Conservation (phyloP, 2,797 vertebrate genomes). For the Syndactyla subalaris region DNA sequence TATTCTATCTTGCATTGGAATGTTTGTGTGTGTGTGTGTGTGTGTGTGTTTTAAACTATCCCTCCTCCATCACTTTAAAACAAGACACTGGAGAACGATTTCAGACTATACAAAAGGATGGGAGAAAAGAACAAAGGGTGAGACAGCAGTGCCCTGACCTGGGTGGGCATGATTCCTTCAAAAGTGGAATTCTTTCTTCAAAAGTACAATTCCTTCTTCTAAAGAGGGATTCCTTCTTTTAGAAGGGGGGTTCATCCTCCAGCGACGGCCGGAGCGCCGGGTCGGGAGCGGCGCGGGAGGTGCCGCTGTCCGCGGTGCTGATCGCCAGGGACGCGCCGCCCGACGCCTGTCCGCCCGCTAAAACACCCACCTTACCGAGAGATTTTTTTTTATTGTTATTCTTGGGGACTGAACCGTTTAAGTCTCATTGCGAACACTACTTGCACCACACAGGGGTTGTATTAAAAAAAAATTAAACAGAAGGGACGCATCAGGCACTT, state of each 20-base stretch:
- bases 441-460: background rate
- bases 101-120: background rate
- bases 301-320: conserved; percentile 78
- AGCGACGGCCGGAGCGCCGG: background rate
- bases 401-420: rapidly evolving
- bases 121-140: background rate
- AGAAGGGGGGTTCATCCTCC: background rate
- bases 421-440: background rate
- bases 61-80: background rate
- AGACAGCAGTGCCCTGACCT: background rate
- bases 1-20: rapidly evolving
- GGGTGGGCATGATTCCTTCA: background rate
- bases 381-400: background rate
- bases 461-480: background rate
- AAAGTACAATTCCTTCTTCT: rapidly evolving
- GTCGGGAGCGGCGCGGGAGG: background rate
- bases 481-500: background rate
- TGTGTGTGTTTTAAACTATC: background rate
- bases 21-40: too few relatives aligned
- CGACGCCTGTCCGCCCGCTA: rapidly evolving
- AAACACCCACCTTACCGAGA: rapidly evolving
- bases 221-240: background rate
- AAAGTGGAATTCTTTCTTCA: rapidly evolving
- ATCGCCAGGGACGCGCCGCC: background rate
- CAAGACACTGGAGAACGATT: rapidly evolving